Evolutionary conservation across 2,888 invertebrate genomes (phyloP).

Genomic region (Perizoma flavofasciatum): DNA sequence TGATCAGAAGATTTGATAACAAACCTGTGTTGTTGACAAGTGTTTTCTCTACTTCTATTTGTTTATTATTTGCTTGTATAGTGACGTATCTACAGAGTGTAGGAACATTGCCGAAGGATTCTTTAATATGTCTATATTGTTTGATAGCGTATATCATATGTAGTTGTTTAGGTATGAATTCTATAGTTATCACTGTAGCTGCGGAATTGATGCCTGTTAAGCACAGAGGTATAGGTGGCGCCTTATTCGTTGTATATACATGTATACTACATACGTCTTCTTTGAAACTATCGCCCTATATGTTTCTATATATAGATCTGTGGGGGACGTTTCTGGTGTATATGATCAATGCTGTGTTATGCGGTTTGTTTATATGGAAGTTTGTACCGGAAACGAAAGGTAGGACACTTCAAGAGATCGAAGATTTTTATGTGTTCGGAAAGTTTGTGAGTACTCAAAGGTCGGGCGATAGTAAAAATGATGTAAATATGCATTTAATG

Average conservation of each 20-base stretch:
- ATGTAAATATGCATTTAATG: no score
- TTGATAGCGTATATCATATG: slow-evolving; percentile 27
- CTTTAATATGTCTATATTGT: slow-evolving; percentile 28
- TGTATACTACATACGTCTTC: slow-evolving; percentile 31
- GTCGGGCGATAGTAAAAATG: neutral
- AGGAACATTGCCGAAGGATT: slow-evolving; percentile 23
- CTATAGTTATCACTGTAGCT: slow-evolving; percentile 25
- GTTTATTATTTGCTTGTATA: slow-evolving; percentile 18
- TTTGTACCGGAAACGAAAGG: slow-evolving; percentile 38
- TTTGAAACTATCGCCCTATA: slow-evolving; percentile 36
- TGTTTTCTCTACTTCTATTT: slow-evolving; percentile 10
- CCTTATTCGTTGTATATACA: slow-evolving; percentile 28
- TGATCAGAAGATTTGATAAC: slow-evolving; percentile 27
- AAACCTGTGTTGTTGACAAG: slow-evolving; percentile 29
- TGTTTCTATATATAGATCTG: slow-evolving; percentile 29
- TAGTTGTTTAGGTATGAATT: slow-evolving; percentile 27
- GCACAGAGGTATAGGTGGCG: slow-evolving; percentile 37
- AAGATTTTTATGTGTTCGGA: slow-evolving; percentile 32
- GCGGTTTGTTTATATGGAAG: slow-evolving; percentile 30
- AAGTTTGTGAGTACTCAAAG: slow-evolving; percentile 15
- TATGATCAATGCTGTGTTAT: slow-evolving; percentile 21
- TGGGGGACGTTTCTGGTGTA: slow-evolving; percentile 38
- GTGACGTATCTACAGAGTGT: slow-evolving; percentile 27
- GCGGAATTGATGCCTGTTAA: slow-evolving; percentile 38
- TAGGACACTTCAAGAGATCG: slow-evolving; percentile 35